phyloP scores from a whole-genome alignment of 1,140 invertebrate species.

The Zaprionus africanus region DNA sequence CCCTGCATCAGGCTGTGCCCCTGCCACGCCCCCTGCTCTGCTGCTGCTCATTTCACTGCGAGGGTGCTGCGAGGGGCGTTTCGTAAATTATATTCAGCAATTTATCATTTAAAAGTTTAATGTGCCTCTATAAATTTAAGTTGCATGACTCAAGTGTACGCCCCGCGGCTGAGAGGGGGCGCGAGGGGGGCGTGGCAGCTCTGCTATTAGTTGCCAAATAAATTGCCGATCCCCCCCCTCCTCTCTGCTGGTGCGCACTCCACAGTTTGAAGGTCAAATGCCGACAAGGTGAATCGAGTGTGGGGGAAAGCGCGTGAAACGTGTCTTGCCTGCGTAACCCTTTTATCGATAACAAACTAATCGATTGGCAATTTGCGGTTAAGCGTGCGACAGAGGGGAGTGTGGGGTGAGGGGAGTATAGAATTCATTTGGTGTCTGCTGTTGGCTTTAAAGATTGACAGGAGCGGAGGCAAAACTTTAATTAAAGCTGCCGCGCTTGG shows the following conservation, averaged over 20 bases:
- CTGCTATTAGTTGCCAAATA: slow-evolving; percentile 76
- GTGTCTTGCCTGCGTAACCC: not conserved
- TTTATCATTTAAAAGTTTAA: slow-evolving; percentile 83
- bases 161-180: slow-evolving; percentile 1
- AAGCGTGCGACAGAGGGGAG: not conserved
- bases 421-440: not conserved
- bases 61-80: slow-evolving; percentile 32
- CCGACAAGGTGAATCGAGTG: slow-evolving; percentile 1
- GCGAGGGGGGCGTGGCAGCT: slow-evolving; percentile 11
- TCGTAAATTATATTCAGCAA: slow-evolving; percentile 81
- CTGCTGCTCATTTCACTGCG: slow-evolving; percentile 6
- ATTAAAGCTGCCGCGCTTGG: not conserved
- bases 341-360: slow-evolving; percentile 9
- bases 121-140: slow-evolving; percentile 81
- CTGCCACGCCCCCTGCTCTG: not conserved
- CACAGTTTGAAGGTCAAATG: slow-evolving; percentile 64
- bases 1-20: too few species aligned
- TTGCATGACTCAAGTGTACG: slow-evolving; percentile 72
- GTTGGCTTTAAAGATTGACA: not conserved
- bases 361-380: slow-evolving; percentile 4
- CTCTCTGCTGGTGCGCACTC: not conserved
- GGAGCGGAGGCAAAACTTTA: not conserved
- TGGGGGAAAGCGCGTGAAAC: not conserved
- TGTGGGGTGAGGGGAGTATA: not conserved
- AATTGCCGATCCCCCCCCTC: slow-evolving; percentile 46